Evolutionary conservation across 1,140 invertebrate species (phyloP), one percentile per base, ranked within the genome.

Genomic region (Plectrocnemia conspersa): DNA sequence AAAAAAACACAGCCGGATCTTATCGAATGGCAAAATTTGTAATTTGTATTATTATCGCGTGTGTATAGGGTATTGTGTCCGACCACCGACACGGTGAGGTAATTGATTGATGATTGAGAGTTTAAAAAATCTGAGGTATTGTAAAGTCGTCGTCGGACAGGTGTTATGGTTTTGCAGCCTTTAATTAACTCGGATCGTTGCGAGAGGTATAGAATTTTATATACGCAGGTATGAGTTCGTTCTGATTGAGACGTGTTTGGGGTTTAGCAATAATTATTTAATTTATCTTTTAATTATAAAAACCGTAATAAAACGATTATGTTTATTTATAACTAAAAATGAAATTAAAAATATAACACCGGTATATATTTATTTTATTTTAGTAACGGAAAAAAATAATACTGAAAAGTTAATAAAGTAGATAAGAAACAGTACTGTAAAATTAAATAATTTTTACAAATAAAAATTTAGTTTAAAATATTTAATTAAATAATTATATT

Each of bases 1-100:
- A 22, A 48, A 22, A 56, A 58, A 55, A n/a, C n/a, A n/a, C n/a
- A n/a, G n/a, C 58, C 58, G 58, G 58, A 55, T 52, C 48, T 44
- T 48, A 48, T 47, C 52, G 22, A 38, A 36, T 33, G 18, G 21
- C 25, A 25, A 41, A 58, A 24, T 32, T 40, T 27, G 33, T 53
- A 53, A 58, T 58, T 58, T 58, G 52, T 50, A 58, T 53, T 3
- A 50, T 53, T 52, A 58, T 47, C 47, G 10, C 5, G 35, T 40
- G 41, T 36, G 29, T 27, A 53, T 58, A 23, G 41, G 46, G 45
- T 53, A 25, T 50, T 22, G 13, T 2, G 23, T 19, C 29, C 46
- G 54, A 56, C 54, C 54, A 56, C 46, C 46, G 36, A 50, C 46
- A 45, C 27, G 19, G 15, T 16, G 22, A 19, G 22, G 27, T 49